A percentile compares a stretch with the other conserved stretches of the same genome.
phyloP scores from a whole-genome alignment of 2,113 vertebrate species.

The Thryonomys swinderianus region DNA sequence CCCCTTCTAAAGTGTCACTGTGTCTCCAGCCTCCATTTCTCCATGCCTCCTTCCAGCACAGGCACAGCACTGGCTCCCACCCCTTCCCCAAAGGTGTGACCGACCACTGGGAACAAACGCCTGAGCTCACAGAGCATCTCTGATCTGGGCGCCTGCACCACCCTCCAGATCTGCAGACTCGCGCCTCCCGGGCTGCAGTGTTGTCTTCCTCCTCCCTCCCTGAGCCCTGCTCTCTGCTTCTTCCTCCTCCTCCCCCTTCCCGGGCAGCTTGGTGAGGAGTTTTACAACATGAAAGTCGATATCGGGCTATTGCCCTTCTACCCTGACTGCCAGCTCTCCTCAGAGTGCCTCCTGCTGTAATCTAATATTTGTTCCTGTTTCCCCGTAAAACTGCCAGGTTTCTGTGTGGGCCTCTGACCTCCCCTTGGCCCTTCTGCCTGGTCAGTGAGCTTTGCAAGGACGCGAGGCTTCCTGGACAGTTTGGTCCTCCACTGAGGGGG shows the following conservation, averaged over 20 bases:
- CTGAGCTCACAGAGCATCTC: background rate
- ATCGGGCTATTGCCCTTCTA: conserved; percentile 59
- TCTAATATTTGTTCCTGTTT: conserved; percentile 56
- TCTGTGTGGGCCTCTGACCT: conserved; percentile 34
- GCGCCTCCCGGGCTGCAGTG: background rate
- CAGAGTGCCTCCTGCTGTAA: conserved; percentile 60
- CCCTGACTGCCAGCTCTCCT: conserved; percentile 45
- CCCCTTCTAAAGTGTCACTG: background rate
- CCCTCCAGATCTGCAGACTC: background rate
- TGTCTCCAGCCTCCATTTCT: background rate
- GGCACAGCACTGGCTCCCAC: background rate
- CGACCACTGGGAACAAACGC: background rate
- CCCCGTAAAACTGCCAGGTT: conserved; percentile 58
- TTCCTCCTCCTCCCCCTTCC: background rate
- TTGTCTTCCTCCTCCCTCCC: background rate
- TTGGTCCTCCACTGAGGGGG: conserved; percentile 5
- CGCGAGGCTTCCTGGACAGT: background rate
- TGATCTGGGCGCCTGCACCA: background rate
- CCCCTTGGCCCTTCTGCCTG: conserved; percentile 15
- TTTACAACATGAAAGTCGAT: conserved; percentile 54
- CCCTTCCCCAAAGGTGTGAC: background rate
- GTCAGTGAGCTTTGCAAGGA: background rate
- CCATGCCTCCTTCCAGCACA: background rate
- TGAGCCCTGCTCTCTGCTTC: background rate
- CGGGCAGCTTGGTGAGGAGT: conserved; percentile 58